Evolutionary conservation across 2,113 vertebrate species (phyloP).

Genomic region (Hiodon alosoides): DNA sequence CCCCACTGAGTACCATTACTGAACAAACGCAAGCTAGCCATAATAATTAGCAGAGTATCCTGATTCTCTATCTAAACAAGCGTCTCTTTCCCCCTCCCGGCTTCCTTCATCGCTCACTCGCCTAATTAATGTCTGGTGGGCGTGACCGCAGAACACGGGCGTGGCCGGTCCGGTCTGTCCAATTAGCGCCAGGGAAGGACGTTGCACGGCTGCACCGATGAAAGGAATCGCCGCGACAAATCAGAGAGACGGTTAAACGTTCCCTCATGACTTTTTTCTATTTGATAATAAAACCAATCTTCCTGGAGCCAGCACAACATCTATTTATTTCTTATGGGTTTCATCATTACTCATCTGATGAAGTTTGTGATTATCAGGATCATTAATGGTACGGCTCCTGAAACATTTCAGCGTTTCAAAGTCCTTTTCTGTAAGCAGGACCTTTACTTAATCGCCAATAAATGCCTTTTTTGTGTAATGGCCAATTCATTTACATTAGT

Average conservation of each 20-base stretch:
- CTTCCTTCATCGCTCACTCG: slow-evolving; percentile 4
- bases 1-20: slow-evolving; percentile 76
- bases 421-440: slow-evolving; percentile 30
- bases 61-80: slow-evolving; percentile 55
- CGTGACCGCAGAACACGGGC: slow-evolving; percentile 28
- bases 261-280: slow-evolving; percentile 31
- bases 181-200: slow-evolving; percentile 23
- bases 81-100: slow-evolving; percentile 28
- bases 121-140: slow-evolving; percentile 39
- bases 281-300: slow-evolving; percentile 38
- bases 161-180: slow-evolving; percentile 14
- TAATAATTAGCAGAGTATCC: slow-evolving; percentile 76
- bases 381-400: slow-evolving; percentile 47
- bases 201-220: slow-evolving; percentile 20
- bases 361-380: slow-evolving; percentile 36
- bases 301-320: slow-evolving; percentile 30
- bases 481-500: not conserved
- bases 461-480: not conserved
- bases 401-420: slow-evolving; percentile 36
- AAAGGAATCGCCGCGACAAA: slow-evolving; percentile 29
- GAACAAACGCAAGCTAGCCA: slow-evolving; percentile 74
- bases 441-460: not conserved
- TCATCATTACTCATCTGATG: slow-evolving; percentile 18
- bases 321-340: slow-evolving; percentile 34
- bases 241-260: slow-evolving; percentile 28